Evolutionary conservation across 2,113 vertebrate species (phyloP).

Genomic region (Mirza zaza): DNA sequence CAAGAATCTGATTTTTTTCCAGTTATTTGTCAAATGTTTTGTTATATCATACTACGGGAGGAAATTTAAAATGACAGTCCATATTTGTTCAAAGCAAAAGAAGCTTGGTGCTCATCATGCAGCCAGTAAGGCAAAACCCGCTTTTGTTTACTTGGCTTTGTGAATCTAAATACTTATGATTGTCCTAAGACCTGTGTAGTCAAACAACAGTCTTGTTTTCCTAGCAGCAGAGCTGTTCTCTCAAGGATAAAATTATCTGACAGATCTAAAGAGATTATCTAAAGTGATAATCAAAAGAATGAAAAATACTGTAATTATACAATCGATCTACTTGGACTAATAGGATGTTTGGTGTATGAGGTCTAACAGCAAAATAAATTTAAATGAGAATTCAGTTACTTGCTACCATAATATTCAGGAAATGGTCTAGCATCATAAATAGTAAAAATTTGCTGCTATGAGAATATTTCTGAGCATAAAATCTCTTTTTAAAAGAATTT

Average conservation of each 20-base stretch:
- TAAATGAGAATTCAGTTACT: neutral
- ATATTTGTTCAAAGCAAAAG: neutral
- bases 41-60: neutral
- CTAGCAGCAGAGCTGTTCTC: neutral
- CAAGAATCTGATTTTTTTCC: conserved; percentile 7
- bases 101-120: neutral
- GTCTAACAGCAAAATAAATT: neutral
- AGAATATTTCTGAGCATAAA: neutral
- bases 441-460: neutral
- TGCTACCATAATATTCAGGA: neutral
- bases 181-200: neutral
- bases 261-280: neutral
- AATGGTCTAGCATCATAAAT: neutral
- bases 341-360: neutral
- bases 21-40: conserved; percentile 25
- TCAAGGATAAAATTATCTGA: conserved; percentile 2
- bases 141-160: conserved; percentile 38
- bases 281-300: conserved; percentile 4
- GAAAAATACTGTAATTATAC: neutral
- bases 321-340: neutral
- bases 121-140: neutral
- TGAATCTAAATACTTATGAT: conserved; percentile 37
- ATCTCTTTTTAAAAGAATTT: neutral
- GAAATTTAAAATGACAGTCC: conserved; percentile 4
- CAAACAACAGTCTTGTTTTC: neutral